Percentiles rank a stretch among this genome's conserved stretches.
Conservation (phyloP, 2,888 invertebrate genomes). For the Cetonia aurata region DNA sequence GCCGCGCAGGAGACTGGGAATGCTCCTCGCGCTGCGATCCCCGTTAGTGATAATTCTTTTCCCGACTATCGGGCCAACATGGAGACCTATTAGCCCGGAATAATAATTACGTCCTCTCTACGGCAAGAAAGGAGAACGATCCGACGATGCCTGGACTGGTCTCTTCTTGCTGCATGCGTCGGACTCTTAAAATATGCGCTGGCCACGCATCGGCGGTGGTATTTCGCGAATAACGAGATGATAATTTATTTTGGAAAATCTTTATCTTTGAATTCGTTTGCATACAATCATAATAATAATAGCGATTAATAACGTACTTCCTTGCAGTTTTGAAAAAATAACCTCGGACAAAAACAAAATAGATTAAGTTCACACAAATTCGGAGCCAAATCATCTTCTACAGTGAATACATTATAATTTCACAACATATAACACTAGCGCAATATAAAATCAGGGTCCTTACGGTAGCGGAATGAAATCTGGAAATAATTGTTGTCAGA, state of each 20-base stretch:
- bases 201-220: conserved; percentile 12
- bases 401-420: no score
- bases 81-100: conserved; percentile 40
- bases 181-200: conserved; percentile 3
- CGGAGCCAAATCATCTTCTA: no score
- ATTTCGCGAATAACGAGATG: conserved; percentile 32
- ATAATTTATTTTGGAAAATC: conserved; percentile 24
- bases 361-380: no score
- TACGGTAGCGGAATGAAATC: no score
- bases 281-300: conserved; percentile 31
- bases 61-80: conserved; percentile 34
- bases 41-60: conserved; percentile 39
- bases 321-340: not conserved
- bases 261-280: conserved; percentile 15
- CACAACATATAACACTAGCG: no score
- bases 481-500: no score
- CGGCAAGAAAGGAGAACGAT: conserved; percentile 31
- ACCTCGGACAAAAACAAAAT: not conserved
- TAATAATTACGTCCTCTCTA: conserved; percentile 37
- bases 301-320: not conserved
- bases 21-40: conserved; percentile 24
- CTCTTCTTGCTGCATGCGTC: not conserved
- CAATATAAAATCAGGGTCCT: no score
- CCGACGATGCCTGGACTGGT: not conserved
- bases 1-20: conserved; percentile 14